Evolutionary conservation across 2,888 invertebrate species (phyloP), one percentile per base, ranked within the genome.

Genomic region (Caenorhabditis drosophilae): DNA sequence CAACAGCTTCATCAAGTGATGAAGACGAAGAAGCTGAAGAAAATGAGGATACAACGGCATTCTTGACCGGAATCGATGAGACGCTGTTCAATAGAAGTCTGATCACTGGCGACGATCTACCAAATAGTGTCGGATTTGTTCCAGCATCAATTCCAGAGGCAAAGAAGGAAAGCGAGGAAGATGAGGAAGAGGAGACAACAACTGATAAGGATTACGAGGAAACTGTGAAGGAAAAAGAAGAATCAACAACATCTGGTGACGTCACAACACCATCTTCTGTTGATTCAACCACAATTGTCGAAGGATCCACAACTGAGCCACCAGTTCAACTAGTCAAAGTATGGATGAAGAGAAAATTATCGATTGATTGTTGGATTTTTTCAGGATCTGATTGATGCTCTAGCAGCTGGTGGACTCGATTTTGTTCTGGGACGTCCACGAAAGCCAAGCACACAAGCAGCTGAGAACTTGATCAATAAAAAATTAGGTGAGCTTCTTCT

Each of bases 311-410:
- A 1, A 67, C 76, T n/a, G 78, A 79, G 52, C 78, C 78, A n/a
- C 79, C 78, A 15, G 79, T 79, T 23, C 75, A 76, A 47, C 70
- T 75, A n/a, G 79, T 80, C 7, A 71, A 71, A 38, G 63, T 53
- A 40, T 18, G 11, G n/a, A n/a, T n/a, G 7, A 12, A 31, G 7
- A 31, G 6, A 9, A 9, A 12, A 31, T 31, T 12, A 31, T 31
- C 6, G 7, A 9, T 31, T 12, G 12, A 31, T 31, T 31, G 31
- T 9, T 31, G n/a, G n/a, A 47, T 11, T 35, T 31, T 22, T 49
- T 44, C 50, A 67, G 63, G 76, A 76, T 56, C 55, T 76, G 1
- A 72, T 76, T 34, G 76, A 76, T 40, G 73, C 76, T 16, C 52
- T 76, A 9, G 67, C 71, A 1, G 64, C 71, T 25, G 76, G 76